Base-by-base conservation (phyloP, 2,888 invertebrate genomes). In the Cylloceria caligata region DNA sequence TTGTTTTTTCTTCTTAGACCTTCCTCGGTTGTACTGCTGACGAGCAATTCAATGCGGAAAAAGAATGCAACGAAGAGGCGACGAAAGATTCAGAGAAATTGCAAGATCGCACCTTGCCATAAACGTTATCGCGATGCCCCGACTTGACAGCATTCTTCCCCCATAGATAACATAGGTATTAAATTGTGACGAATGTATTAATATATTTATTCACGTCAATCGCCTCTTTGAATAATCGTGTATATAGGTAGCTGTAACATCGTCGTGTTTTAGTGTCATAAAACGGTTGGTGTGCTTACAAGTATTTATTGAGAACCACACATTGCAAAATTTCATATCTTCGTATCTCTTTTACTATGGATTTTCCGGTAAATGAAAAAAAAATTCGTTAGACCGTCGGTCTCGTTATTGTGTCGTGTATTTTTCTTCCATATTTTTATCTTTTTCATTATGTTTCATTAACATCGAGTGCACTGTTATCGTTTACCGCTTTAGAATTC, bases 381-480 rank as follows among this genome's bases (percentile, higher is more conserved):
- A 27, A 42, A 69, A 34, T 19, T 60, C 16, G 34, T 27, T 11
- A 60, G 30, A 16, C 30, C 68, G 16, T 62, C 60, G 45, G 47
- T 39, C 24, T 78, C 67, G 55, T 69, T 68, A 76, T 68, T 60
- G 57, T 81, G 36, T 67, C 65, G 39, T 78, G 30, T 60, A 67
- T 49, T 68, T 49, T 27, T 60, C 75, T 57, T 72, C 11, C 42
- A 24, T 64, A 13, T 16, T 42, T 55, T 71, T 71, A 45, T 65
- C 68, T 83, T 75, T 74, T 86, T 84, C 85, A 85, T 87, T 83
- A 86, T 84, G 60, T 84, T 86, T 67, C 27, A 39, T 81, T 87
- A 84, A 88, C 88, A 89, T 89, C 85, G 82, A 88, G 88, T 89
- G 88, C 87, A 86, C 87, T 85, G 81, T 87, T 88, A 84, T 83